A percentile compares a stretch with the other conserved stretches of the same genome.
Conservation (phyloP, 2,888 invertebrate species). For the Magallana nippona region DNA sequence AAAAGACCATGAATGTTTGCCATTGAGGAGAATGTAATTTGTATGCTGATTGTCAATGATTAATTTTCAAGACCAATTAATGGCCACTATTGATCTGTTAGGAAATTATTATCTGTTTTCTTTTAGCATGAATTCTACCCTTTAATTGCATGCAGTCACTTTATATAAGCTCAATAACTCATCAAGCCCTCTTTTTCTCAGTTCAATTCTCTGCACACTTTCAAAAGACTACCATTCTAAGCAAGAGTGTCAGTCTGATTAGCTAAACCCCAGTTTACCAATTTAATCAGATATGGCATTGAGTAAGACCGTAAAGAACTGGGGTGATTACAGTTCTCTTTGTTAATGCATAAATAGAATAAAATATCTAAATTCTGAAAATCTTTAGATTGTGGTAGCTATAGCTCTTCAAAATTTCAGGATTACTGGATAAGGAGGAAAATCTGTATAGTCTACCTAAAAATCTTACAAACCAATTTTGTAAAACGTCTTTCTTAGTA, state of each 20-base stretch:
- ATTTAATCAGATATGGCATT: background rate
- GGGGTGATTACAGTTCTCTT: background rate
- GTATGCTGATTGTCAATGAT: background rate
- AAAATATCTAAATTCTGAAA: too few relatives aligned
- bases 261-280: background rate
- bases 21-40: conserved; percentile 3
- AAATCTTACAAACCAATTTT: too few relatives aligned
- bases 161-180: conserved; percentile 19
- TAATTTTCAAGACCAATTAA: background rate
- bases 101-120: conserved; percentile 20
- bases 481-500: too few relatives aligned
- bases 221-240: conserved; percentile 18
- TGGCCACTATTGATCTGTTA: conserved; percentile 7
- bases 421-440: too few relatives aligned
- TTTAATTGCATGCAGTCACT: conserved; percentile 30
- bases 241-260: background rate
- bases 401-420: too few relatives aligned
- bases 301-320: background rate
- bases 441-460: too few relatives aligned
- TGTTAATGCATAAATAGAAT: too few relatives aligned
- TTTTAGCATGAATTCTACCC: conserved; percentile 22
- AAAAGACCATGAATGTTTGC: background rate
- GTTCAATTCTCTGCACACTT: conserved; percentile 10
- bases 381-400: too few relatives aligned
- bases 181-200: conserved; percentile 1